Evolutionary conservation across 2,113 vertebrate species (phyloP).

Genomic region (Antennarius striatus): DNA sequence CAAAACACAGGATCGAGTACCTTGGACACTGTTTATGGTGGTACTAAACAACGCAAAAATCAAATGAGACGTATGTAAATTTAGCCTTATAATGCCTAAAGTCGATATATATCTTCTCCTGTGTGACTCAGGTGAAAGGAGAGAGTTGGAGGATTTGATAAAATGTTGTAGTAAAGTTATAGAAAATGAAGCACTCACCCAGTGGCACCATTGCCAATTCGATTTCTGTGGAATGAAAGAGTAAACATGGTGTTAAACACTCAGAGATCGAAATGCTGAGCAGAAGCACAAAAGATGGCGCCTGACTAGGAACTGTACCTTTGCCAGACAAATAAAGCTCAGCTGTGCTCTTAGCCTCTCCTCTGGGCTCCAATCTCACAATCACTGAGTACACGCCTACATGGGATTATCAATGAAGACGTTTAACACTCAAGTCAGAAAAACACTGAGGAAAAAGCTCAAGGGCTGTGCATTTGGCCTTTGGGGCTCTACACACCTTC

Average conservation of each 20-base stretch:
- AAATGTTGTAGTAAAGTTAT: constrained; percentile 14
- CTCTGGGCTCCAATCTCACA: constrained; percentile 94
- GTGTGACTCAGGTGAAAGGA: no score
- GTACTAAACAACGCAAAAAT: no score
- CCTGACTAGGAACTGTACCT: constrained; percentile 79
- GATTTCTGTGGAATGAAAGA: constrained; percentile 87
- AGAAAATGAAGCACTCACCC: constrained; percentile 79
- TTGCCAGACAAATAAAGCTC: constrained; percentile 97
- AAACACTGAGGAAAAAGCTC: constrained; percentile 41
- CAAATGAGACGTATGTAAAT: no score
- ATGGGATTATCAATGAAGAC: constrained; percentile 72
- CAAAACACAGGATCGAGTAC: no score
- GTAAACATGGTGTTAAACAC: constrained; percentile 54
- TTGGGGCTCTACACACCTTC: constrained; percentile 87
- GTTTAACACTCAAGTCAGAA: constrained; percentile 58
- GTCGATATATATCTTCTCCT: no score
- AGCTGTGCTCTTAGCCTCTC: constrained; percentile 97
- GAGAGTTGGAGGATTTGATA: constrained; percentile 19
- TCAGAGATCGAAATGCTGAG: neutral
- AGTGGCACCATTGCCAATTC: constrained; percentile 89
- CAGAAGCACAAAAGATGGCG: constrained; percentile 43
- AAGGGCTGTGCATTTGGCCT: constrained; percentile 18
- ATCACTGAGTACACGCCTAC: constrained; percentile 98
- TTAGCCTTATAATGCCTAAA: no score
- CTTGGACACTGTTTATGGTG: no score